Evolutionary conservation across 2,888 invertebrate genomes (phyloP), one percentile per base, ranked within the genome.

Genomic region (Trypoxylon attenuatum): DNA sequence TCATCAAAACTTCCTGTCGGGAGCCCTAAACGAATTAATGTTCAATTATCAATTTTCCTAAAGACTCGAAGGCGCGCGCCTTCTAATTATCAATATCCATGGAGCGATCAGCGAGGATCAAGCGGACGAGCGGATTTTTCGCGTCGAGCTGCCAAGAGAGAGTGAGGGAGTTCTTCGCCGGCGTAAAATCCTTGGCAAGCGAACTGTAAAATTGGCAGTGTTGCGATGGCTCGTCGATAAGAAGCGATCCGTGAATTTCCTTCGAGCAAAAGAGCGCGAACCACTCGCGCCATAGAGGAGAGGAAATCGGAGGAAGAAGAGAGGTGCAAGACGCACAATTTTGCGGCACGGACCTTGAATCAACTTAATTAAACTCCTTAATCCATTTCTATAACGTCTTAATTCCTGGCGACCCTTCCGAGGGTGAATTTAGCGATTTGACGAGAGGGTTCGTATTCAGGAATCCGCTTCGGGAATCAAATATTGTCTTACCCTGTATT

Each of bases 381-480:
- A 76, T 76, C 76, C 76, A 71, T 76, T 76, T 76, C 76, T 73
- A 76, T 76, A 73, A 76, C 69, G 76, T 71, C 68, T 76, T 71
- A 71, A 76, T 68, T 71, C 69, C 61, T n/a, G n/a, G n/a, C n/a
- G n/a, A n/a, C n/a, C n/a, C n/a, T n/a, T n/a, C n/a, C n/a, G n/a
- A n/a, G n/a, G n/a, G n/a, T n/a, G n/a, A n/a, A n/a, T n/a, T n/a
- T n/a, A n/a, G n/a, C n/a, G n/a, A n/a, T n/a, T n/a, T n/a, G n/a
- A n/a, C n/a, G n/a, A n/a, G n/a, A n/a, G n/a, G n/a, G n/a, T n/a
- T n/a, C n/a, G n/a, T n/a, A n/a, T n/a, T n/a, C n/a, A n/a, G n/a
- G n/a, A n/a, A 19, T 38, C 63, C 63, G 67, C 50, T 60, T 41
- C 63, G 67, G 63, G 67, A 70, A 73, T 70, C 67, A 70, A 73